These are phyloP conservation scores for Accipiter cooperii DNA, from an alignment of 2,113 vertebrate genomes.

Conservation along the genomic window DNA sequence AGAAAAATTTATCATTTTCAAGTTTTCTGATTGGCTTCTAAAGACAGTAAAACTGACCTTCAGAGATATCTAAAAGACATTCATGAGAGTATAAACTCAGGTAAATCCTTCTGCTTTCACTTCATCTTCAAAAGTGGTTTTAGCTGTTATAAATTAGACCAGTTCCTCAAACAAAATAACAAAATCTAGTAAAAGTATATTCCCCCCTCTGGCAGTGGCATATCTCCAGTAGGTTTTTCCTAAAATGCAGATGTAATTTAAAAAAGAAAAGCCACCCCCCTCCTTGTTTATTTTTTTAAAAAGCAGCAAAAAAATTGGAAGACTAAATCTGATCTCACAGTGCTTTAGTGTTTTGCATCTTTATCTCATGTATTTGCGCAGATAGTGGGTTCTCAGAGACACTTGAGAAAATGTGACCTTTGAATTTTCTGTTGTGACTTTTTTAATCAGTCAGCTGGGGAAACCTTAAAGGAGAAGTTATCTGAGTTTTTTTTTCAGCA, in stretches of 20 bases:
- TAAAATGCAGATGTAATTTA: not conserved
- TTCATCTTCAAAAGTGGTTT: not conserved
- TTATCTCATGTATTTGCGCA: not conserved
- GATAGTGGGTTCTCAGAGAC: not conserved
- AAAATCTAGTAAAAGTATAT: not conserved
- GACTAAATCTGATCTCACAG: not conserved
- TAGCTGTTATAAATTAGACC: not conserved
- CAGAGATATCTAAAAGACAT: not conserved
- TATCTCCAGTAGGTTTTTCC: not conserved
- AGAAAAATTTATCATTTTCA: not conserved
- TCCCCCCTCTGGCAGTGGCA: not conserved
- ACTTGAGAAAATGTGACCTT: constrained; percentile 45
- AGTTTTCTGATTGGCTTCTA: not conserved
- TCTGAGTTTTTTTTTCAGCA: not conserved
- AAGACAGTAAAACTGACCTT: not conserved
- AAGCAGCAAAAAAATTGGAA: not conserved
- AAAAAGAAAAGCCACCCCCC: not conserved
- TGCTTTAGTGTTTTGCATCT: not conserved
- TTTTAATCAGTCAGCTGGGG: constrained; percentile 11
- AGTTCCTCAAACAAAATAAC: not conserved
- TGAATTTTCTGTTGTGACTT: constrained; percentile 31
- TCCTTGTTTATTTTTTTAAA: not conserved
- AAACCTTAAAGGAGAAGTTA: not conserved
- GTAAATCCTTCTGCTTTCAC: not conserved
- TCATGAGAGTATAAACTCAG: not conserved